Percentiles rank a stretch among this genome's conserved stretches.
These are phyloP conservation scores for Coccyzus lansbergi DNA, from an alignment of 2,797 vertebrate species.

Conservation along the genomic window DNA sequence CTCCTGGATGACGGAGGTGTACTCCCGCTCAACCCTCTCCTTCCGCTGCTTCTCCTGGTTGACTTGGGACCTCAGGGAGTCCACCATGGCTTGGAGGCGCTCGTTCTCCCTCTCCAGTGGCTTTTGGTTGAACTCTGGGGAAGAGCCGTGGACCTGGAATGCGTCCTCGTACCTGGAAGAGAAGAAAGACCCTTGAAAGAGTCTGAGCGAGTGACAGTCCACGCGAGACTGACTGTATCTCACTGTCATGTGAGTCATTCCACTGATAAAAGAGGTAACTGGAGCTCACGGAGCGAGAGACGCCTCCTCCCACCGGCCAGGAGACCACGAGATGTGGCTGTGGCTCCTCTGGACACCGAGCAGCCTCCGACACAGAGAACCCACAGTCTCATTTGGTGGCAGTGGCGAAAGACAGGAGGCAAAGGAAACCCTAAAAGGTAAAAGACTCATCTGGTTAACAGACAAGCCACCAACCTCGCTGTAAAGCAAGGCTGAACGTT, in stretches of 20 bases:
- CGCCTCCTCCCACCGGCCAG: not conserved
- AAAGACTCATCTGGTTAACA: not conserved
- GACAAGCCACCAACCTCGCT: rapidly evolving
- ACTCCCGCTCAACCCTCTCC: constrained; percentile 89
- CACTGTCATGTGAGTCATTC: not conserved
- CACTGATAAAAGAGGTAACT: not conserved
- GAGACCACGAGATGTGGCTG: not conserved
- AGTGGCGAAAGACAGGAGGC: not conserved
- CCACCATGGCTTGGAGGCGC: constrained; percentile 85
- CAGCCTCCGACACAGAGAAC: not conserved
- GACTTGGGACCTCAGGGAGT: constrained; percentile 86
- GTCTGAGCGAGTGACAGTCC: not conserved
- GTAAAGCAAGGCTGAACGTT: not conserved
- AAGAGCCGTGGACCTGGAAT: constrained; percentile 85
- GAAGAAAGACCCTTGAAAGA: not conserved
- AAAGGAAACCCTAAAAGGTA: not conserved
- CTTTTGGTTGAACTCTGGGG: constrained; percentile 82
- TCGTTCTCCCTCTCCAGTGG: constrained; percentile 91
- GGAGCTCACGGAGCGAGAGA: not conserved
- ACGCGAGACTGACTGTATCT: not conserved
- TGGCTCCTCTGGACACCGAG: not conserved
- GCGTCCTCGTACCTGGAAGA: constrained; percentile 87
- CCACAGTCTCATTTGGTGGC: not conserved
- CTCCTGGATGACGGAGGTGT: constrained; percentile 87
- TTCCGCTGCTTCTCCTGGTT: constrained; percentile 87